A percentile compares a stretch with the other conserved stretches of the same genome.
Conservation (phyloP, 2,797 vertebrate genomes). For the Pangasius larnaudii region DNA sequence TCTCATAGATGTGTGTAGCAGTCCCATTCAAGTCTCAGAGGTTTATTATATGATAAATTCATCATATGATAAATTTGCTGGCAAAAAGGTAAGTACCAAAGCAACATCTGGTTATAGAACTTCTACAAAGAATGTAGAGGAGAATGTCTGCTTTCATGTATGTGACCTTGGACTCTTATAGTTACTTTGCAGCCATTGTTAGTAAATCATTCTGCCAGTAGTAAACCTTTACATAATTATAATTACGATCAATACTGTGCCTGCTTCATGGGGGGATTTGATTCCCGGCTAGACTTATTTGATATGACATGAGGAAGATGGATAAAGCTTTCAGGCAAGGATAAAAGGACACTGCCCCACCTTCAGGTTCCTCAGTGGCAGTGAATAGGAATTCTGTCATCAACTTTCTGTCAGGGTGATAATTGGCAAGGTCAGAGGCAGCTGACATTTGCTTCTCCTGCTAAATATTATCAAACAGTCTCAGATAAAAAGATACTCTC, state of each 20-base stretch:
- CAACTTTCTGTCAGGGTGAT: constrained; percentile 56
- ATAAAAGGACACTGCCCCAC: constrained; percentile 45
- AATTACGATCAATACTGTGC: constrained; percentile 26
- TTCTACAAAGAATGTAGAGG: background rate
- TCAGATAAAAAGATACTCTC: constrained; percentile 29
- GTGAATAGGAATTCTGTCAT: constrained; percentile 60
- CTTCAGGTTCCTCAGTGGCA: constrained; percentile 44
- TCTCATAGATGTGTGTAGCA: background rate
- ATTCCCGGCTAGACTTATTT: constrained; percentile 22
- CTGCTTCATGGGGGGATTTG: background rate
- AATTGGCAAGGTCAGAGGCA: constrained; percentile 63
- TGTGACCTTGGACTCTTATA: constrained; percentile 9
- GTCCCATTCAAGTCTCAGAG: background rate
- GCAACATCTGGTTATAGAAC: background rate
- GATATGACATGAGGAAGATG: constrained; percentile 46
- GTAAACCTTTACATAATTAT: constrained; percentile 24
- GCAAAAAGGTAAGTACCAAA: background rate
- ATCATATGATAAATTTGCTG: background rate
- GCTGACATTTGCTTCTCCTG: constrained; percentile 61
- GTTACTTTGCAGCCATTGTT: constrained; percentile 10
- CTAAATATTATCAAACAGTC: constrained; percentile 61
- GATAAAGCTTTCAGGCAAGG: constrained; percentile 42
- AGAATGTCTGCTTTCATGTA: background rate
- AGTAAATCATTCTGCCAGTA: constrained; percentile 2
- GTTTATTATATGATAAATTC: background rate